Evolutionary conservation across 2,797 vertebrate genomes (phyloP), one percentile per base, ranked within the genome.

Genomic region (Gymnodraco acuticeps): DNA sequence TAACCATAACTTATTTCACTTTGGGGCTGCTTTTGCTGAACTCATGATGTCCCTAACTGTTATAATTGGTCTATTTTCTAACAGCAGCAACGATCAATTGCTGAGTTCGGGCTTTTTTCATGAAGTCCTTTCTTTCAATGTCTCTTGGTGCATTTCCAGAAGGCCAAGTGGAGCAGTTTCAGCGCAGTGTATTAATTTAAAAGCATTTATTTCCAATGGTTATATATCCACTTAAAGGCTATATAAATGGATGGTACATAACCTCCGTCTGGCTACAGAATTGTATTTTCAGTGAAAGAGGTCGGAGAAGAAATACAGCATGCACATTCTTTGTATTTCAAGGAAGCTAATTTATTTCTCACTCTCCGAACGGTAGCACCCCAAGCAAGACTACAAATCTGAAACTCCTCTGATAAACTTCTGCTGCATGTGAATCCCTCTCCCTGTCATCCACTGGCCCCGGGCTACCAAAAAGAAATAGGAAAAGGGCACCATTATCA

Each of bases 1-100:
- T 82, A 81, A 87, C 82, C 73, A 81, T 77, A 79, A 90, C 68
- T 89, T 92, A 85, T 92, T 90, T 78, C 89, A 84, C 83, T 88
- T 84, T 20, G 60, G 50, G 60, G 72, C 73, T 78, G 81, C 75
- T 87, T 90, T 89, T 88, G 82, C 83, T 87, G 78, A 90, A 91
- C 74, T 86, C 77, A 68, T n/a, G 70, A 73, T 78, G 81, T 85
- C 78, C 68, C 70, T 52, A 65, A 79, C 63, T 59, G 75, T 73
- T 82, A 46, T 78, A 85, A 87, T 71, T 66, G 31, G 68, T 46
- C n/a, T 61, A 59, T 58, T 70, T 81, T 84, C n/a, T 33, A 55
- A 60, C 70, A 45, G 61, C 52, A 66, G 71, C 75, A 56, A 81
- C 47, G 48, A 72, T 88, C 77, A 17, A 3, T 45, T 78, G 87